A percentile compares a stretch with the other conserved stretches of the same genome.
phyloP scores from a whole-genome alignment of 2,113 vertebrate species.

The Bettongia penicillata region DNA sequence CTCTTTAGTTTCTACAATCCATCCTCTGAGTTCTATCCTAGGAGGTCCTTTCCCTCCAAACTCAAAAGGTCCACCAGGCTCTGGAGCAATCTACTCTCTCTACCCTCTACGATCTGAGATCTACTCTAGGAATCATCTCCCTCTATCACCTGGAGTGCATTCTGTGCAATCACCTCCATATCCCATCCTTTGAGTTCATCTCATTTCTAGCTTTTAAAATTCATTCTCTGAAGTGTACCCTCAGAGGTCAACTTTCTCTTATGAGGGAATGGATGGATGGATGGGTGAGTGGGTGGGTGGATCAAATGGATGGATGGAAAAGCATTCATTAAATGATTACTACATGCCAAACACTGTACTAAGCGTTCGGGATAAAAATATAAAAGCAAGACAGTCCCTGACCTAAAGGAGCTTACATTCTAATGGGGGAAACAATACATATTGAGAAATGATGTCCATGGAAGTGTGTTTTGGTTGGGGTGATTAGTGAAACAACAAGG shows the following conservation, averaged over 20 bases:
- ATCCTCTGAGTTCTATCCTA: not conserved
- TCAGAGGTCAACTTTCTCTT: not conserved
- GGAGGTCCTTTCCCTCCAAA: not conserved
- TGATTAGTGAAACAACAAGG: not conserved
- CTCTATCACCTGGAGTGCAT: not conserved
- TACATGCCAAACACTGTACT: not conserved
- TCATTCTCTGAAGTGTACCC: not conserved
- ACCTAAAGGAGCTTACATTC: not conserved
- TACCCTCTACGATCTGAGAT: not conserved
- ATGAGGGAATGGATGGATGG: not conserved
- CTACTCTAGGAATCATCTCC: not conserved
- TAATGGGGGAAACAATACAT: not conserved
- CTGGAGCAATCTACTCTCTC: not conserved
- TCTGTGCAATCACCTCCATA: not conserved
- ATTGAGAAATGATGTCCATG: not conserved
- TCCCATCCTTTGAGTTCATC: not conserved
- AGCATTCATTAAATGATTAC: not conserved
- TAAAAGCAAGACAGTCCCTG: not conserved
- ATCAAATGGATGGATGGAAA: not conserved
- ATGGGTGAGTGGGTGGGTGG: not conserved
- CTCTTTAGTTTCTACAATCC: not conserved
- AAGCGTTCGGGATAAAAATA: not conserved
- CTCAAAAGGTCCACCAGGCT: not conserved
- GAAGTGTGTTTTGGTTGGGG: not conserved
- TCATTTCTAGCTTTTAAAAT: not conserved